phyloP scores from a whole-genome alignment of 2,888 invertebrate genomes.

The Lasioglossum calceatum region DNA sequence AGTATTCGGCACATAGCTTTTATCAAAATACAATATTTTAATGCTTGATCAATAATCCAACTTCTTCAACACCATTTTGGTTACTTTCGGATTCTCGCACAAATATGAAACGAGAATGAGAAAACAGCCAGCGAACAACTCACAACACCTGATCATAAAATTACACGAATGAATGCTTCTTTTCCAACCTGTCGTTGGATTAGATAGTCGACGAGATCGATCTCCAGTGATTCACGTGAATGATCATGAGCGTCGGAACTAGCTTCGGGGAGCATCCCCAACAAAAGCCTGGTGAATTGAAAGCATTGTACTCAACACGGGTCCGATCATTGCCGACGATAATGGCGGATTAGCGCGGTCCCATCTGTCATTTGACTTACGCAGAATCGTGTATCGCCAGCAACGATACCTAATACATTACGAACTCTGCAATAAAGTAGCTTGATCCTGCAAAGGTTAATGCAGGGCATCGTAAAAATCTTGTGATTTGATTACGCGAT shows the following conservation, averaged over 20 bases:
- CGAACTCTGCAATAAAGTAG: constrained; percentile 29
- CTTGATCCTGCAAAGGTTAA: constrained; percentile 26
- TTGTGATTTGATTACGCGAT: not conserved
- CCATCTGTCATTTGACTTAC: constrained; percentile 80
- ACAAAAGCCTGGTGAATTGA: constrained; percentile 77
- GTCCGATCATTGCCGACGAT: constrained; percentile 81
- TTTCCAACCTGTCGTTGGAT: constrained; percentile 24
- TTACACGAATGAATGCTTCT: constrained; percentile 38
- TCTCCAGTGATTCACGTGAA: constrained; percentile 66
- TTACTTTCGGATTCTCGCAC: not conserved
- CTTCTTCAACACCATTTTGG: too few species aligned
- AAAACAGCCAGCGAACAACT: too few species aligned
- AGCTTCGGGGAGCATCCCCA: constrained; percentile 72
- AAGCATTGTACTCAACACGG: constrained; percentile 75
- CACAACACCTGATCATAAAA: constrained; percentile 29
- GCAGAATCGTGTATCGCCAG: constrained; percentile 43
- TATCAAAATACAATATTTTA: too few species aligned
- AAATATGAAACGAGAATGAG: not conserved
- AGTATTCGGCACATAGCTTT: too few species aligned
- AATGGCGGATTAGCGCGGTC: constrained; percentile 81
- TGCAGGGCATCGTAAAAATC: not conserved
- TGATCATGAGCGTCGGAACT: constrained; percentile 64
- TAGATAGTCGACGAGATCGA: constrained; percentile 28
- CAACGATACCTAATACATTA: constrained; percentile 38
- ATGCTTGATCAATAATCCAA: too few species aligned